phyloP scores from a whole-genome alignment of 2,888 invertebrate genomes.

The Tetragonisca angustula region DNA sequence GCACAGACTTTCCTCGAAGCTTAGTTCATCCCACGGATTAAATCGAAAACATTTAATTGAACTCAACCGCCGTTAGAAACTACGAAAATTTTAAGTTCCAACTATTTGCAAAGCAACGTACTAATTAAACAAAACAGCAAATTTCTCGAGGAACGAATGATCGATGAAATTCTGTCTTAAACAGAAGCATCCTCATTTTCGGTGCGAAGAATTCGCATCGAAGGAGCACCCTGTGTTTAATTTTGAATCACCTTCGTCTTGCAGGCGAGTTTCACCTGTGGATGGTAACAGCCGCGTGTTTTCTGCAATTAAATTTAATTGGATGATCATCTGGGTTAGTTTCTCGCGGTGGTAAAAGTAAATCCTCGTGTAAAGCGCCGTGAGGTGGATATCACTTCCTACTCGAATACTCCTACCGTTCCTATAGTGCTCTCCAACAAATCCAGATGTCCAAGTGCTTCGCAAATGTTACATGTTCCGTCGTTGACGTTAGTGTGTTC shows the following conservation, averaged over 20 bases:
- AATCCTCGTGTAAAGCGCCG: conserved; percentile 3
- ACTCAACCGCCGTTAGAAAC: neutral
- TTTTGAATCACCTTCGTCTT: neutral
- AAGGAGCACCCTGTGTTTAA: neutral
- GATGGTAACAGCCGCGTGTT: neutral
- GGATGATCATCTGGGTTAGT: conserved; percentile 8
- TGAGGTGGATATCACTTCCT: conserved; percentile 11
- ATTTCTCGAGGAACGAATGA: neutral
- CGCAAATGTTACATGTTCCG: conserved; percentile 35
- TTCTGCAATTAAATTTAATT: conserved; percentile 8
- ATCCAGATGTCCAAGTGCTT: conserved; percentile 39
- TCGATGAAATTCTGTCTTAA: neutral
- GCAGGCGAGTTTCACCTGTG: neutral
- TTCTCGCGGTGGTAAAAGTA: conserved; percentile 8
- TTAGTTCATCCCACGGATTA: neutral
- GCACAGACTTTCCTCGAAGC: neutral
- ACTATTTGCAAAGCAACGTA: neutral
- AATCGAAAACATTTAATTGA: neutral
- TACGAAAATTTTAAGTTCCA: neutral
- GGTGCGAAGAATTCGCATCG: neutral
- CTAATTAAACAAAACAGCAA: neutral
- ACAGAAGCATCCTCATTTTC: neutral
- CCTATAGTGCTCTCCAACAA: conserved; percentile 26
- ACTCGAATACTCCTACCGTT: conserved; percentile 19
- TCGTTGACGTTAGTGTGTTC: conserved; percentile 15